These are phyloP conservation scores for Ophion ventricosus DNA, from an alignment of 2,888 invertebrate species.

Conservation along the genomic window DNA sequence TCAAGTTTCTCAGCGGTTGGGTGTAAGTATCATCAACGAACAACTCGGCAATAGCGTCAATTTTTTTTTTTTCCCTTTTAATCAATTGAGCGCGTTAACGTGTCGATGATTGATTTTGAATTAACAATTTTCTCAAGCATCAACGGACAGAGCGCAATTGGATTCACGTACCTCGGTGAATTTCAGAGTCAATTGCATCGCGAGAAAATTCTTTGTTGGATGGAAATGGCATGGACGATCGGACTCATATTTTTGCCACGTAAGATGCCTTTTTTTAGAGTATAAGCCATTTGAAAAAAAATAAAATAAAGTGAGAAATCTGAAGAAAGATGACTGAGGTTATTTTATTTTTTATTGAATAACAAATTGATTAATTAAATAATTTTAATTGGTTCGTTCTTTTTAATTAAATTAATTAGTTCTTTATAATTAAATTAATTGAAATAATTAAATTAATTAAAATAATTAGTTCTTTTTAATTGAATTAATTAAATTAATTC, in stretches of 20 bases:
- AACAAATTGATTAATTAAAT: too few species aligned
- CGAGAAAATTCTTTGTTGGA: conserved; percentile 91
- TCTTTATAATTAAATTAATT: too few species aligned
- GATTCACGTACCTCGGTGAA: conserved; percentile 92
- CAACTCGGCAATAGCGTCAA: neutral
- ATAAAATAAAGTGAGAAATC: too few species aligned
- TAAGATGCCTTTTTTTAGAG: conserved; percentile 78
- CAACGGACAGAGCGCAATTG: conserved; percentile 91
- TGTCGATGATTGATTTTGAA: neutral
- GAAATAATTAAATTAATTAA: too few species aligned
- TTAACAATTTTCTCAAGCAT: conserved; percentile 84
- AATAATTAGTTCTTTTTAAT: too few species aligned
- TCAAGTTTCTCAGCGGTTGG: conserved; percentile 88
- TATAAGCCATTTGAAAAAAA: too few species aligned
- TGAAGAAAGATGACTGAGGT: too few species aligned
- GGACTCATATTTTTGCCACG: conserved; percentile 90
- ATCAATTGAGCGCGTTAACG: neutral
- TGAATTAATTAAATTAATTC: too few species aligned
- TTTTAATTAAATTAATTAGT: too few species aligned
- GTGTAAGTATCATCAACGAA: conserved; percentile 84
- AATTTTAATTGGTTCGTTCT: too few species aligned
- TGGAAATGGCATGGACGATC: conserved; percentile 92
- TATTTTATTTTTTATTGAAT: too few species aligned
- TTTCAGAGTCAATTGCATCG: conserved; percentile 91
- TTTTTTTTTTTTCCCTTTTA: too few species aligned